A percentile compares a stretch with the other conserved stretches of the same genome.
These are phyloP conservation scores for Morone chrysops DNA, from an alignment of 2,113 vertebrate genomes.

Conservation along the genomic window DNA sequence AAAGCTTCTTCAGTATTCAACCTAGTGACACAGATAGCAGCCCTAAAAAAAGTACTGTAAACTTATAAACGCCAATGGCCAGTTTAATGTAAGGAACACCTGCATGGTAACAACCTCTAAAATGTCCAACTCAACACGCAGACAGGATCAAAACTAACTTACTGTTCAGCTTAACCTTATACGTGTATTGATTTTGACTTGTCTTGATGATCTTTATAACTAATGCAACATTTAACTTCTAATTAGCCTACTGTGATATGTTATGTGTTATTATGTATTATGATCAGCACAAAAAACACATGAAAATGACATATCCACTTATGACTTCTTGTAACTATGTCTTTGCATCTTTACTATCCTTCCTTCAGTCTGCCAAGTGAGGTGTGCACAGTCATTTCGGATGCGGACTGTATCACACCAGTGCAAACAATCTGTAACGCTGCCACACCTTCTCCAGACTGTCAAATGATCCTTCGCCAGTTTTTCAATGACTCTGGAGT, in stretches of 20 bases:
- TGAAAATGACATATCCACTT: neutral
- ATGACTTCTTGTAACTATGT: neutral
- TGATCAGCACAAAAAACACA: neutral
- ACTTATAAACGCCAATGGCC: neutral
- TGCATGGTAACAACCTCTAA: neutral
- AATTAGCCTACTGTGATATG: neutral
- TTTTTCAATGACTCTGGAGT: constrained; percentile 90
- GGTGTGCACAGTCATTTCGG: constrained; percentile 92
- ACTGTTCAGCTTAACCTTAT: neutral
- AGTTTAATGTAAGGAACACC: neutral
- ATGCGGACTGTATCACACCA: constrained; percentile 87
- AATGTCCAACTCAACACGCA: neutral
- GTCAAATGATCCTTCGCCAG: constrained; percentile 91
- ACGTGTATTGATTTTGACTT: constrained; percentile 4
- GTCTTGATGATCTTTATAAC: neutral
- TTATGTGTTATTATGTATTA: neutral
- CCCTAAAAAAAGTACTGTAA: neutral
- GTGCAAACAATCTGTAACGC: constrained; percentile 85
- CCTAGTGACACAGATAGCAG: neutral
- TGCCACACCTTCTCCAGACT: constrained; percentile 87
- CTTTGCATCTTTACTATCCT: neutral
- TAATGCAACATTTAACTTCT: neutral
- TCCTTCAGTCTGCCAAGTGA: constrained; percentile 88
- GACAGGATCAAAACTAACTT: neutral
- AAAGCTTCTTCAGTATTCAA: neutral